A percentile compares a stretch with the other conserved stretches of the same genome.
Conservation (phyloP, 2,113 vertebrate species). For the Crotalus horridus region DNA sequence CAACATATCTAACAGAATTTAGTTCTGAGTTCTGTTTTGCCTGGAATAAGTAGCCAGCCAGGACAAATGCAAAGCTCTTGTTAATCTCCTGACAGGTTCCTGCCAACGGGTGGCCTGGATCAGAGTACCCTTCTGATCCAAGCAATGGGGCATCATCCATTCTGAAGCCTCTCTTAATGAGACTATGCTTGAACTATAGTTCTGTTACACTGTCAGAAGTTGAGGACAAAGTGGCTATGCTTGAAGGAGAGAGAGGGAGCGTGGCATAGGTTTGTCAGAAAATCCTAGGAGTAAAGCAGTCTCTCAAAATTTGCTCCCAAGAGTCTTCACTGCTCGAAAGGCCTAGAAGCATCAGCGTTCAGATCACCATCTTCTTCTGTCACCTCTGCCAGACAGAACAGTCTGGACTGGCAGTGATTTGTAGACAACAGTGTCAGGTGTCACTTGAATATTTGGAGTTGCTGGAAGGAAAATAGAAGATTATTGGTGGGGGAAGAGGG, state of each 20-base stretch:
- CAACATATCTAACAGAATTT: background rate
- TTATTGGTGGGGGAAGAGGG: background rate
- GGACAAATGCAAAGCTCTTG: background rate
- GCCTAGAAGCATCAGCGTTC: background rate
- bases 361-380: background rate
- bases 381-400: background rate
- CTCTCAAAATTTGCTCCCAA: background rate
- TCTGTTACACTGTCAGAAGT: background rate
- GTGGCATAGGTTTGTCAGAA: background rate
- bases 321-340: background rate
- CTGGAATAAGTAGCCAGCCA: background rate
- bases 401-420: background rate
- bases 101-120: background rate
- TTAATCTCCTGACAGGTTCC: background rate
- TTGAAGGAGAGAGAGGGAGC: background rate
- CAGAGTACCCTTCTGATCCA: background rate
- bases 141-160: background rate
- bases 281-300: background rate
- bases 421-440: conserved; percentile 8
- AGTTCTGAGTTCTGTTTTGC: background rate
- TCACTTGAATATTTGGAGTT: conserved; percentile 17
- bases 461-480: background rate
- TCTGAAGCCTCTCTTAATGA: background rate
- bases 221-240: background rate
- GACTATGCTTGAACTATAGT: background rate